Base-by-base conservation (phyloP, 2,888 invertebrate genomes). In the Papilio elwesi region DNA sequence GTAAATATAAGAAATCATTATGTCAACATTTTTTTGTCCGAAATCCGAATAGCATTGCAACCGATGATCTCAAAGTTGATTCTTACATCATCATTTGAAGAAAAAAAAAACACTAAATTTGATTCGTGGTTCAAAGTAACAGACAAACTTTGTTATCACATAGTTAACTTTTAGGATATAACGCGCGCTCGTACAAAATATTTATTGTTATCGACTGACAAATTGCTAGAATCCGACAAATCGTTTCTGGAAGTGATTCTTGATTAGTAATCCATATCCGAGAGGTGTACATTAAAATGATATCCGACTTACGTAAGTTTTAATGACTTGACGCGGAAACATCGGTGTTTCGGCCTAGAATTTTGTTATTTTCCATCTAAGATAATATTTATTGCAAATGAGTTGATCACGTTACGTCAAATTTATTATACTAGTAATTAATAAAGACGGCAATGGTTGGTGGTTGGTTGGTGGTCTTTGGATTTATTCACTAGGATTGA, bases 291-390 rank as follows among this genome's bases (percentile, higher is more conserved):
- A 73, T 57, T 68, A n/a, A 68, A 57, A 73, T 55, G 49, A 55
- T 55, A 43, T 55, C 64, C 68, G 64, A 62, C n/a, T 73, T 69
- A 73, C 51, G 65, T 47, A 73, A 73, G 62, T 43, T 68, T n/a
- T 55, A 64, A 68, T 65, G 70, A 43, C 70, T 49, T 38, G 16
- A 64, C 53, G 53, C 73, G 68, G 68, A 73, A 68, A 68, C 10
- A 53, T 67, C 36, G 67, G 47, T 26, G 9, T 3, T 57, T 13
- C n/a, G 55, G 57, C 68, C 55, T 65, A 72, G 64, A 73, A 57
- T 52, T 71, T 63, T 68, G 57, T 52, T 71, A 52, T 52, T 49
- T 52, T 43, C 36, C 43, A 53, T 53, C 43, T 16, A 36, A 47
- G 67, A 43, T n/a, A 16, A 53, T 53, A 53, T 5, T 62, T 67